Evolutionary conservation across 2,888 invertebrate species (phyloP), one percentile per base, ranked within the genome.

Genomic region (Drosophila heteroneura): DNA sequence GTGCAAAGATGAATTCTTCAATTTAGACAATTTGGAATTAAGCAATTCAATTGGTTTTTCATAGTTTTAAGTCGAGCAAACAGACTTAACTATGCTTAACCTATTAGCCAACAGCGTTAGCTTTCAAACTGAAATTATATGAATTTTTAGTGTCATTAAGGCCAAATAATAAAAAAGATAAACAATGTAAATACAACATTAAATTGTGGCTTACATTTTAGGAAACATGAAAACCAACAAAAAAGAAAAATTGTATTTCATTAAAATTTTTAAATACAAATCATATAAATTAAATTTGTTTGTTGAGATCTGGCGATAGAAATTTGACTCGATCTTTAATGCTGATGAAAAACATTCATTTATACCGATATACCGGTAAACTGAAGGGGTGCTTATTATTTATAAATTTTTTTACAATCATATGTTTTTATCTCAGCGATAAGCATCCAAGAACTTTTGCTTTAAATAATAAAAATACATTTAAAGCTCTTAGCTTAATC

Each of bases 401-500:
- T 12, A 12, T 47, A n/a, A 6, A 19, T 3, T 12, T 14, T 30
- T 22, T 7, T 41, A 68, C 9, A 51, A 49, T 44, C n/a, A 26
- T 10, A 16, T 30, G 10, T 26, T 41, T 28, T 44, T 33, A 63
- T n/a, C 44, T 32, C 22, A 5, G 41, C 41, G 33, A 19, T 32
- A 22, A 32, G 41, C 39, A 26, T 16, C 7, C 9, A 12, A 37
- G 62, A 81, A 82, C 30, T 70, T 79, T 44, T 32, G 57, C 52
- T 58, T 77, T 60, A 89, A 78, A 75, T 83, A 76, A 54, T 35
- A 52, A 37, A 37, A 69, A 32, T 44, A 54, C 60, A 70, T 69
- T 44, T 35, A 70, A 82, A 70, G 65, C 51, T 70, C 71, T 74
- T 64, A 56, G 65, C 51, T 66, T 75, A 85, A 88, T 90, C 85